These are phyloP conservation scores for Acanthococcus lagerstroemiae DNA, from an alignment of 2,888 invertebrate species.

Conservation along the genomic window DNA sequence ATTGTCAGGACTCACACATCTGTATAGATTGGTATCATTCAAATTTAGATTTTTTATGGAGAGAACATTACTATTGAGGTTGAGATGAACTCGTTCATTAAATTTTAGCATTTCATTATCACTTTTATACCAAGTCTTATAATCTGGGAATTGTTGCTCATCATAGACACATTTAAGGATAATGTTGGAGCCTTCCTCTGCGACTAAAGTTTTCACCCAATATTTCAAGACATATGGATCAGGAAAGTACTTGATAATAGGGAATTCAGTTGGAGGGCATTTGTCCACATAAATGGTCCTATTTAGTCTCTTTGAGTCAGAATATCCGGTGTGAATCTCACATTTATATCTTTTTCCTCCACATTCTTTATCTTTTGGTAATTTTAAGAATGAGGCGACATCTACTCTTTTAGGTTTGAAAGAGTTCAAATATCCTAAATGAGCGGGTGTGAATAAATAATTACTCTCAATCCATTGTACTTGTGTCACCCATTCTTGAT, in stretches of 20 bases:
- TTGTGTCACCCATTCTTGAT: not conserved
- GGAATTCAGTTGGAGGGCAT: not conserved
- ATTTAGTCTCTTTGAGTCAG: not conserved
- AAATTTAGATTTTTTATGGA: not conserved
- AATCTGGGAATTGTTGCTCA: not conserved
- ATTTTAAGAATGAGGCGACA: conserved; percentile 1
- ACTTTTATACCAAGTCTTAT: not conserved
- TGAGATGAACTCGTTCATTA: not conserved
- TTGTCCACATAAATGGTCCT: not conserved
- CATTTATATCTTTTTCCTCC: conserved; percentile 1
- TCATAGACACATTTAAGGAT: not conserved
- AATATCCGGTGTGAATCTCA: not conserved
- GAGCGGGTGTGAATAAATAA: not conserved
- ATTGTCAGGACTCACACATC: not conserved
- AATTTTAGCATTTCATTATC: not conserved
- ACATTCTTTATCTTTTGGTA: not conserved
- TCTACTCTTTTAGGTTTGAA: not conserved
- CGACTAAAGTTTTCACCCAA: not conserved
- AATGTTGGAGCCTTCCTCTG: not conserved
- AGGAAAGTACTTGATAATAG: not conserved
- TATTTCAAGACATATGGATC: not conserved
- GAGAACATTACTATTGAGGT: too few species aligned
- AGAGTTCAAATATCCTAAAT: conserved; percentile 6
- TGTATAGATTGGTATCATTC: not conserved
- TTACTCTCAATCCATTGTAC: conserved; percentile 12